phyloP scores from a whole-genome alignment of 2,797 vertebrate genomes.

The Hippopotamyrus pictus region DNA sequence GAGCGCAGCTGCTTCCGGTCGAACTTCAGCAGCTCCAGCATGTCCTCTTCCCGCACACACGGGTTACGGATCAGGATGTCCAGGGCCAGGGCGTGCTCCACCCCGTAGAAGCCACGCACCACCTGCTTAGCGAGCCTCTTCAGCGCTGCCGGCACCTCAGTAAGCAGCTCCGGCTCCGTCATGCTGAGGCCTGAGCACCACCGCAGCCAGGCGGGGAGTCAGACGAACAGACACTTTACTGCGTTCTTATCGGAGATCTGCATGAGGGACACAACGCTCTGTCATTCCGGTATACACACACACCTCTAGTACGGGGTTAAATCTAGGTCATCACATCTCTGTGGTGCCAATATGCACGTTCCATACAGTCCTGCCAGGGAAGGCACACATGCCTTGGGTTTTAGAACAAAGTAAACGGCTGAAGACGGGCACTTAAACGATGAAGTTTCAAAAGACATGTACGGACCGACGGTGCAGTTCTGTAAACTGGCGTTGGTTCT shows the following conservation, averaged over 20 bases:
- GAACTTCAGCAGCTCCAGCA: constrained; percentile 95
- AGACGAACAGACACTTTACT: neutral
- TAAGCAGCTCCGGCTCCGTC: constrained; percentile 89
- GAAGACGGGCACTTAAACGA: neutral
- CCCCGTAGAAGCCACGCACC: constrained; percentile 91
- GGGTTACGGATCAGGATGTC: constrained; percentile 94
- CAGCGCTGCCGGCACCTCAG: constrained; percentile 84
- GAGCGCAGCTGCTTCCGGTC: constrained; percentile 94
- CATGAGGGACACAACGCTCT: neutral
- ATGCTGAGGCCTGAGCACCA: constrained; percentile 49
- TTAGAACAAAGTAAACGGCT: neutral
- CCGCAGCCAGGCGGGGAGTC: neutral
- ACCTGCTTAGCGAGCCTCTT: constrained; percentile 97
- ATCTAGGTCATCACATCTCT: neutral
- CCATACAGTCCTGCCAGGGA: neutral
- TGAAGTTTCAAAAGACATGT: neutral
- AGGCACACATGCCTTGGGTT: neutral
- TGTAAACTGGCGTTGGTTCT: neutral
- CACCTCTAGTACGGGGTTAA: neutral
- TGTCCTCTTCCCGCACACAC: constrained; percentile 96
- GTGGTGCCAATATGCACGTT: neutral
- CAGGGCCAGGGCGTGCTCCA: constrained; percentile 88
- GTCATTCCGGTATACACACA: neutral
- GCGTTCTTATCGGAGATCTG: neutral
- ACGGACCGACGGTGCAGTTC: neutral